A percentile compares a stretch with the other conserved stretches of the same genome.
phyloP scores from a whole-genome alignment of 2,113 vertebrate species.

The Albula goreensis region DNA sequence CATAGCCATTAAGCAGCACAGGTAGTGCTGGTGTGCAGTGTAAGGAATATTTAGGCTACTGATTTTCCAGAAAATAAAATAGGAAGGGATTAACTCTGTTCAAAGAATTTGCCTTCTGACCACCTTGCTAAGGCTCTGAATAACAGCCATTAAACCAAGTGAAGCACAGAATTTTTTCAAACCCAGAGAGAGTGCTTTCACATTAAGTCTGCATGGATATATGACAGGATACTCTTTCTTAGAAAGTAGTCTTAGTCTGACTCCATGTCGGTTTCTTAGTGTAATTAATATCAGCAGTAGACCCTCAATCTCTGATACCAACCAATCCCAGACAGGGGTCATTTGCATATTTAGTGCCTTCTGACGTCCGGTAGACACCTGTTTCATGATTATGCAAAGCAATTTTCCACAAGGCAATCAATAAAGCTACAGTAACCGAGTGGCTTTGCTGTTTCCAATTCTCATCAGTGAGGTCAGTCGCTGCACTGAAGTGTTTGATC shows the following conservation, averaged over 20 bases:
- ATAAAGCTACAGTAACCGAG: neutral
- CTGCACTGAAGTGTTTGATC: no score
- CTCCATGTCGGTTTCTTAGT: no score
- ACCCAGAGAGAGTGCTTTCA: neutral
- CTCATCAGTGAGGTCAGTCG: no score
- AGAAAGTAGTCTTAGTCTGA: no score
- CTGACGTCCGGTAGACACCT: neutral
- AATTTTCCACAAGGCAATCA: neutral
- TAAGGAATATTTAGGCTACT: neutral
- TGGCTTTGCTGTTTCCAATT: neutral
- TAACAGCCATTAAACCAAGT: neutral
- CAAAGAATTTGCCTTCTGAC: neutral
- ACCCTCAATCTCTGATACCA: no score
- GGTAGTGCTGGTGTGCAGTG: no score
- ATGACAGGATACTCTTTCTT: neutral
- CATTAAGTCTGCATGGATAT: neutral
- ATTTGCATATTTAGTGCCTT: neutral
- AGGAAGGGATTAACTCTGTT: neutral
- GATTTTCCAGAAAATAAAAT: neutral
- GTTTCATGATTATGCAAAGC: neutral
- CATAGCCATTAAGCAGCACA: neutral
- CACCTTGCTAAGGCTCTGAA: neutral
- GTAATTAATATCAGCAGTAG: no score
- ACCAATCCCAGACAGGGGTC: neutral
- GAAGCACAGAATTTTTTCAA: neutral